A percentile compares a stretch with the other conserved stretches of the same genome.
These are phyloP conservation scores for Cherax quadricarinatus DNA, from an alignment of 1,140 invertebrate species.

Conservation along the genomic window DNA sequence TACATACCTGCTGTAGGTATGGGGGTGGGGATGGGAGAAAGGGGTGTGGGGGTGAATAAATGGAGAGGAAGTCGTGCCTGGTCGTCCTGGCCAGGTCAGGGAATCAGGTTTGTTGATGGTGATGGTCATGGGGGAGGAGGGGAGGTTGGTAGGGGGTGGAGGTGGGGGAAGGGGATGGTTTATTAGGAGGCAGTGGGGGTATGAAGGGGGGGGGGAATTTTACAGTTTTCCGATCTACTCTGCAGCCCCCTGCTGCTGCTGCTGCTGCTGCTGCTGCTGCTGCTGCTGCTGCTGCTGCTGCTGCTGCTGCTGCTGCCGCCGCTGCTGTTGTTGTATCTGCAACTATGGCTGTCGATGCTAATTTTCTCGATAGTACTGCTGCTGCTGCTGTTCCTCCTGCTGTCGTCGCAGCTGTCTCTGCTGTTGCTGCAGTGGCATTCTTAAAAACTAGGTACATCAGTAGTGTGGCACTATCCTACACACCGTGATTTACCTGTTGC, in stretches of 20 bases:
- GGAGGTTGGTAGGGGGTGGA: not conserved
- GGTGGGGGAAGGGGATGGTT: not conserved
- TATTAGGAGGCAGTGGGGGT: not conserved
- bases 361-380: too few species aligned
- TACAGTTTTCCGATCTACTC: not conserved
- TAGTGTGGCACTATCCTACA: too few species aligned
- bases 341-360: too few species aligned
- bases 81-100: not conserved
- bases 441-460: too few species aligned
- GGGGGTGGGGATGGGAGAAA: not conserved
- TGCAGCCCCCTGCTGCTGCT: not conserved
- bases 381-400: too few species aligned
- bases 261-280: too few species aligned
- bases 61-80: not conserved
- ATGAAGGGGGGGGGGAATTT: not conserved
- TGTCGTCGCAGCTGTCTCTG: too few species aligned
- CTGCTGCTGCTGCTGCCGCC: too few species aligned
- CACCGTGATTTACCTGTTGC: too few species aligned
- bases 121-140: not conserved
- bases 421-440: too few species aligned
- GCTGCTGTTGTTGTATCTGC: not conserved
- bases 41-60: not conserved
- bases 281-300: too few species aligned
- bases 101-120: conserved; percentile 20
- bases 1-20: not conserved